A percentile compares a stretch with the other conserved stretches of the same genome.
Evolutionary conservation across 2,797 vertebrate species (phyloP).

Genomic region (Malurus splendens): DNA sequence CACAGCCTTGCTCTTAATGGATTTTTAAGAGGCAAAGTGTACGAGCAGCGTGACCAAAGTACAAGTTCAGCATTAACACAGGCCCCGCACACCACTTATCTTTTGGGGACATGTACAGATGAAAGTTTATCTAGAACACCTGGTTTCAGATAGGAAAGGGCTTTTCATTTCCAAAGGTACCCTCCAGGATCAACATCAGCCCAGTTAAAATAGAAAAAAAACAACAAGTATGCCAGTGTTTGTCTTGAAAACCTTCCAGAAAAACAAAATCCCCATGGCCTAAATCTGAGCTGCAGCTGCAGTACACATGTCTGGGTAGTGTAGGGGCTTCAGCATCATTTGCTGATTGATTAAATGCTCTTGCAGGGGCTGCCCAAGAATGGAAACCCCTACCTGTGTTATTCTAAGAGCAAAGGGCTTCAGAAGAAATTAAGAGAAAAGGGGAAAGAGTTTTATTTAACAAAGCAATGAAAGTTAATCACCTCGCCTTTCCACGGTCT

Average conservation of each 20-base stretch:
- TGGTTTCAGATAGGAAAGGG: neutral
- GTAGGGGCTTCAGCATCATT: neutral
- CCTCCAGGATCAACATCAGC: conserved; percentile 5
- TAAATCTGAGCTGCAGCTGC: conserved; percentile 1
- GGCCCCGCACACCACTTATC: neutral
- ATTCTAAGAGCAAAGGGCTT: neutral
- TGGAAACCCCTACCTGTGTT: neutral
- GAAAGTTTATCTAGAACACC: conserved; percentile 15
- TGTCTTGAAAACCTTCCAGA: neutral
- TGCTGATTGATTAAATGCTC: neutral
- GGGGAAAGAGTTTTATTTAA: neutral
- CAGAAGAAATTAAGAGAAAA: neutral
- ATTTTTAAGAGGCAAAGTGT: neutral
- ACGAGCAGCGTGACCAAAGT: neutral
- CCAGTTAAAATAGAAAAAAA: neutral
- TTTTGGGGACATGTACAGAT: neutral
- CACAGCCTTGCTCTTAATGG: neutral
- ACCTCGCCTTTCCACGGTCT: neutral
- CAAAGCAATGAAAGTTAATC: neutral
- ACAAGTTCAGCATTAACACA: neutral
- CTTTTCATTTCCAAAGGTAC: neutral
- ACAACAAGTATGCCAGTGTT: neutral
- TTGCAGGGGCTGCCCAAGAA: neutral
- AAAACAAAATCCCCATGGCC: neutral
- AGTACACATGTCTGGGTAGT: neutral